Conservation (phyloP, 2,113 vertebrate species). For the Sceloporus undulatus region DNA sequence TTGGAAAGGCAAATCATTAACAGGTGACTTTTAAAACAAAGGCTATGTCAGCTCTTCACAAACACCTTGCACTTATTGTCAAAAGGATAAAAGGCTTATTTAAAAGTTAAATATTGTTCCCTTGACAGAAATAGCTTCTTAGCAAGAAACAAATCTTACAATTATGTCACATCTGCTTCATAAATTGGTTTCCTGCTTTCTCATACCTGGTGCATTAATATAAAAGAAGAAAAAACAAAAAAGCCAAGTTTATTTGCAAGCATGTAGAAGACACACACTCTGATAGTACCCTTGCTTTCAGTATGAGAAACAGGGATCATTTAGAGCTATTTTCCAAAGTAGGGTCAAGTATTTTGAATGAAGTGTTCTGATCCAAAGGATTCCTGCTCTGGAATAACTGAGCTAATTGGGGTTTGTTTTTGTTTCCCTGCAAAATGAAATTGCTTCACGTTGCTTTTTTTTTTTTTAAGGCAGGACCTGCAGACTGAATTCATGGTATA, state of each 20-base stretch:
- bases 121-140: constrained; percentile 24
- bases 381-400: constrained; percentile 20
- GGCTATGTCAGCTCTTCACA: not conserved
- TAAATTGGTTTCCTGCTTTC: constrained; percentile 25
- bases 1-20: not conserved
- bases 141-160: constrained; percentile 38
- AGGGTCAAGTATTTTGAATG: not conserved
- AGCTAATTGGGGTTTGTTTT: constrained; percentile 34
- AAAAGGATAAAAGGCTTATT: constrained; percentile 26
- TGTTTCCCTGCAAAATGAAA: constrained; percentile 17
- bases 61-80: constrained; percentile 4
- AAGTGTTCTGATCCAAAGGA: not conserved
- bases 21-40: constrained; percentile 12
- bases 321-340: not conserved
- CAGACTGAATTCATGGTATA: constrained; percentile 58
- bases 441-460: not conserved
- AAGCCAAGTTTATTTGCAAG: not conserved
- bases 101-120: constrained; percentile 35
- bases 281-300: not conserved
- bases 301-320: not conserved
- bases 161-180: constrained; percentile 32
- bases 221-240: not conserved
- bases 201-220: not conserved
- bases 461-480: constrained; percentile 22
- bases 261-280: not conserved